Evolutionary conservation across 2,888 invertebrate species (phyloP).

Genomic region (Tenthredo mesomela): DNA sequence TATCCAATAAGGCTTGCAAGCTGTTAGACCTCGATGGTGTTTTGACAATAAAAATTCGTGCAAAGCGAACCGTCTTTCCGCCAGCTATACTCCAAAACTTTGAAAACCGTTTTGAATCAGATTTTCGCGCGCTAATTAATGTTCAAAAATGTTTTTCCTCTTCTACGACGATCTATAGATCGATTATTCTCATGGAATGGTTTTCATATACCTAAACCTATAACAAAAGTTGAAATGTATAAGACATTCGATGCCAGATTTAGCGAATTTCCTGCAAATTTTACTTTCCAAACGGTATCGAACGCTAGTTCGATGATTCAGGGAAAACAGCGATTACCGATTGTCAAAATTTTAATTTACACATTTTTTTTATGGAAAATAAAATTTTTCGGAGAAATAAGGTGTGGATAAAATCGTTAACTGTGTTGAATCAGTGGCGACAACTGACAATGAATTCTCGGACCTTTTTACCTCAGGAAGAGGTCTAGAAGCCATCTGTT

Average conservation of each 20-base stretch:
- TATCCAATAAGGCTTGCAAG: constrained; percentile 17
- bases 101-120: background rate
- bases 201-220: background rate
- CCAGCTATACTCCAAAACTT: background rate
- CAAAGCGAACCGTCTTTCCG: background rate
- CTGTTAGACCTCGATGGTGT: background rate
- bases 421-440: constrained; percentile 40
- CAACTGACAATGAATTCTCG: constrained; percentile 25
- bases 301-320: background rate
- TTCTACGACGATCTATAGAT: background rate
- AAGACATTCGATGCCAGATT: background rate
- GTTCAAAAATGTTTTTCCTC: background rate
- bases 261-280: background rate
- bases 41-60: background rate
- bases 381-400: background rate
- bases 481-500: constrained; percentile 21
- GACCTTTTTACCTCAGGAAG: background rate
- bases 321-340: background rate
- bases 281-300: background rate
- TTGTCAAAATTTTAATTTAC: background rate
- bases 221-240: background rate
- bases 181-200: background rate
- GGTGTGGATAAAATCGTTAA: constrained; percentile 32
- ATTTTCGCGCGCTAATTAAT: too few species aligned
- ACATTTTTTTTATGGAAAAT: background rate